Evolutionary conservation across 2,797 vertebrate species (phyloP), one percentile per base, ranked within the genome.

Genomic region (Ceryle rudis): DNA sequence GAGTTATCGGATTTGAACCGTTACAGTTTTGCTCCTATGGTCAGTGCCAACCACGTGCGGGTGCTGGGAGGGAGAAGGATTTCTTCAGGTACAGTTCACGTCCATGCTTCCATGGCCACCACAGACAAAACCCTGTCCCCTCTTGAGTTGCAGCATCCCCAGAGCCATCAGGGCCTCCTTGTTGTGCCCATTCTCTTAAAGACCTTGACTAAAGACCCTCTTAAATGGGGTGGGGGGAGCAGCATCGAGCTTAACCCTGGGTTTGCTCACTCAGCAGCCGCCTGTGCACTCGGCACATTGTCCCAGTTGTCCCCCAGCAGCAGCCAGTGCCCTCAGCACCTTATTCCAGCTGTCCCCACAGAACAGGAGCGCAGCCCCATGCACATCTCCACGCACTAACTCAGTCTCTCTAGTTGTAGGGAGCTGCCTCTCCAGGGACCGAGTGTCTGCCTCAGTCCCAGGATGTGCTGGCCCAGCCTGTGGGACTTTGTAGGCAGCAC

Each of bases 391-490:
- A 15, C 23, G n/a, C 55, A 15, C 33, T 35, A 39, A 26, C 23
- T 80, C 75, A 49, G 41, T 67, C 75, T 51, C 70, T 82, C 90
- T 57, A 37, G 9, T 61, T 14, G 0, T 41, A 91, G 92, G 89
- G 89, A 91, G 61, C 85, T 89, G 91, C 91, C 70, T 58, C 83
- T 46, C 10, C 39, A 64, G 61, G 72, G 71, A 19, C 52, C 47
- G 10, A 1, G 18, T 22, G 41, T 51, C 58, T 71, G 62, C 77
- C 78, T 42, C 16, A 85, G 81, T 79, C 72, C 91, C 89, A 41
- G 81, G 51, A 74, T 17, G 4, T 23, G 46, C 85, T 71, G 73
- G 52, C 82, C 78, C 65, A 49, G 46, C 44, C 55, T 9, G 21
- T 28, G 58, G 44, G 33, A 15, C 21, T 39, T 11, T 37, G 9